These are phyloP conservation scores for Prionailurus viverrinus DNA, from an alignment of 2,113 vertebrate genomes.

Conservation along the genomic window DNA sequence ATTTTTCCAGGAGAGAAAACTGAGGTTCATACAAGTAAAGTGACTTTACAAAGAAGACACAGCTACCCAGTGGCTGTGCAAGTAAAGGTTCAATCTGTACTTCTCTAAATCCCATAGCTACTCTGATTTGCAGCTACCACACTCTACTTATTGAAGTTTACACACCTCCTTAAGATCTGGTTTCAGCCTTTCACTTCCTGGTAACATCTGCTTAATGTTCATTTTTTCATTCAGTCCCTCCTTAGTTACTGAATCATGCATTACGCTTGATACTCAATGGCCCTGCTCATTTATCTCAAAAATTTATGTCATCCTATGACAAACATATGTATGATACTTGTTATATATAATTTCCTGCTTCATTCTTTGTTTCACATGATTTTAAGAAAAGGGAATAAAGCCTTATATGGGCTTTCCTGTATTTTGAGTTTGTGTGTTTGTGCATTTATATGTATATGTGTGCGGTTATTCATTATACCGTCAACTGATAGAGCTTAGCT, in stretches of 20 bases:
- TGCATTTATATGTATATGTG: background rate
- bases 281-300: background rate
- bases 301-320: background rate
- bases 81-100: background rate
- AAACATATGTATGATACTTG: background rate
- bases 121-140: background rate
- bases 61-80: background rate
- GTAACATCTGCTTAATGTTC: background rate
- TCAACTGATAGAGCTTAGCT: background rate
- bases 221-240: background rate
- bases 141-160: background rate
- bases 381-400: background rate
- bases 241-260: background rate
- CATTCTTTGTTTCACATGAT: background rate
- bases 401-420: background rate
- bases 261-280: background rate
- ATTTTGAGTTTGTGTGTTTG: background rate
- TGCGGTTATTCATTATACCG: background rate
- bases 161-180: background rate
- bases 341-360: background rate
- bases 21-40: background rate
- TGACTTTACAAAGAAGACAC: background rate
- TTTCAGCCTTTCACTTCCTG: background rate
- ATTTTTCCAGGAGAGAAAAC: background rate
- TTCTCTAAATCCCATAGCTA: background rate